Conservation (phyloP, 2,113 vertebrate genomes). For the Tupaia chinensis region DNA sequence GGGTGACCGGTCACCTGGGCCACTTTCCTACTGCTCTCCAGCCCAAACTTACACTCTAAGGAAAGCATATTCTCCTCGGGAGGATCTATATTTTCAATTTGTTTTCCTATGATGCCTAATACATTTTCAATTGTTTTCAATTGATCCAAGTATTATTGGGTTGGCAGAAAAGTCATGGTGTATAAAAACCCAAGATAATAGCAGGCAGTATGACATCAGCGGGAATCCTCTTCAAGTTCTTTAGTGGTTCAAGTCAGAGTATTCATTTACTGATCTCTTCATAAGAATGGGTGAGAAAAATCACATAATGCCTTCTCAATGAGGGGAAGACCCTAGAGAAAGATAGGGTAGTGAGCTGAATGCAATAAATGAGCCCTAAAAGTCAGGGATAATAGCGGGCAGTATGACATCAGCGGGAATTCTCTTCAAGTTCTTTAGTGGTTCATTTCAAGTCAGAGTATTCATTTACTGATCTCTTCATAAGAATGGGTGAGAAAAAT, state of each 20-base stretch:
- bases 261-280: constrained; percentile 6
- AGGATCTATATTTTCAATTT: not conserved
- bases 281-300: constrained; percentile 42
- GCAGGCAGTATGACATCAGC: too few relatives aligned
- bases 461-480: constrained; percentile 12
- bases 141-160: too few relatives aligned
- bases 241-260: constrained; percentile 13
- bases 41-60: constrained; percentile 1
- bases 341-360: not conserved
- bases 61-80: not conserved
- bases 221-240: constrained; percentile 22
- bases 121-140: not conserved
- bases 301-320: not conserved
- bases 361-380: constrained; percentile 5
- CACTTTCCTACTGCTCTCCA: not conserved
- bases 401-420: not conserved
- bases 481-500: constrained; percentile 42
- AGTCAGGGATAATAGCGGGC: not conserved
- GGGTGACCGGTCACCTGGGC: not conserved
- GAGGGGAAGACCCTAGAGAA: constrained; percentile 4
- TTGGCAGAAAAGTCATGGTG: too few relatives aligned
- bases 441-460: constrained; percentile 34
- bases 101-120: not conserved
- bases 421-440: constrained; percentile 17
- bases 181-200: too few relatives aligned